Evolutionary conservation across 2,888 invertebrate species (phyloP), one percentile per base, ranked within the genome.

Genomic region (Antheraea yamamai): DNA sequence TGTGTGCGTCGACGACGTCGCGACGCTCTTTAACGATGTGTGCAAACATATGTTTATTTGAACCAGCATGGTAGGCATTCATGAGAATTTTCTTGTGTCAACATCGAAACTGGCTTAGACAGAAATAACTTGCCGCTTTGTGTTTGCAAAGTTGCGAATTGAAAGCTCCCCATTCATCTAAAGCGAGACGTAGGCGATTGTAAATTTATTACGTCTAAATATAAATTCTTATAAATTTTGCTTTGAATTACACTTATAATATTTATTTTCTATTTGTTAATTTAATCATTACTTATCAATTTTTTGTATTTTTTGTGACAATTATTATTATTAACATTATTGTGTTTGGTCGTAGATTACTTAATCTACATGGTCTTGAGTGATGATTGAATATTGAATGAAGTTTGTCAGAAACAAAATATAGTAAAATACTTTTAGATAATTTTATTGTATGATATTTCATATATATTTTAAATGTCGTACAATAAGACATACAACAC

Each of bases 71-170:
- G 89, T 89, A 91, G 92, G 92, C 93, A 93, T 92, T 94, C 91
- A 93, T 93, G 93, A 92, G 93, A 94, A 94, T 92, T 92, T 90
- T 91, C 93, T 93, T 92, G 87, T 92, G 92, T 93, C 93, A 93
- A 93, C 93, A 94, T 86, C 86, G 86, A 86, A 88, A 88, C 86
- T 86, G 88, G 87, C 89, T 86, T 87, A 84, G 84, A 89, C 93
- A 91, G 89, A 92, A 93, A 94, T 93, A 94, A 89, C 90, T 84
- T 82, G 89, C 84, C 85, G 90, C 92, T 92, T 92, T 91, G 91
- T 90, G 87, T 88, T 90, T 85, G 92, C 91, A 86, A 92, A 90
- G 88, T 87, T 87, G 88, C 87, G 79, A 87, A 84, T 81, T 83
- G 77, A 77, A 78, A 77, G 80, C 77, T 75, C 78, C 79, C 75